Percentiles rank a stretch among this genome's conserved stretches.
phyloP scores from a whole-genome alignment of 2,113 vertebrate genomes.

The Mormyrus lacerda region DNA sequence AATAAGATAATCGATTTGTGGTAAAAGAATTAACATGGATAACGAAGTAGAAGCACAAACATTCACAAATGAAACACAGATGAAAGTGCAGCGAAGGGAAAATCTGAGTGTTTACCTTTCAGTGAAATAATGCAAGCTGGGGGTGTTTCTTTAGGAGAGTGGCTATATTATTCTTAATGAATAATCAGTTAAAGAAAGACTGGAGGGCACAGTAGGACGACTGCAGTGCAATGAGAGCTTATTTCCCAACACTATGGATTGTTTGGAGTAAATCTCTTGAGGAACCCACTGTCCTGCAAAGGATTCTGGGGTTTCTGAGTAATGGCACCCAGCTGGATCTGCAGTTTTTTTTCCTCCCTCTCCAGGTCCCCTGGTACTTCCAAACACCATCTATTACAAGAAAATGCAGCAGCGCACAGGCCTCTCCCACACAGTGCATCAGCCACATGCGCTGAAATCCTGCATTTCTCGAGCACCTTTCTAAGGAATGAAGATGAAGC shows the following conservation, averaged over 20 bases:
- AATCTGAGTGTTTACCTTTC: background rate
- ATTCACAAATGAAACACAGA: background rate
- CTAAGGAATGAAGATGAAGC: background rate
- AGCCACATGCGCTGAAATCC: background rate
- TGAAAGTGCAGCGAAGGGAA: background rate
- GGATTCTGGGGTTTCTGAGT: constrained; percentile 14
- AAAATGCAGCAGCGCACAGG: constrained; percentile 9
- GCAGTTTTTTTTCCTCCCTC: background rate
- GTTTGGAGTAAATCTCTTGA: constrained; percentile 12
- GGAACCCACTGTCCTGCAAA: constrained; percentile 5
- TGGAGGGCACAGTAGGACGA: background rate
- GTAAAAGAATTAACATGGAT: background rate
- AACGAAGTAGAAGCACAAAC: background rate
- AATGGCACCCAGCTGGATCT: constrained; percentile 15
- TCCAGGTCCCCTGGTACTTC: constrained; percentile 15
- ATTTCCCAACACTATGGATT: constrained; percentile 3
- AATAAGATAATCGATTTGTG: background rate
- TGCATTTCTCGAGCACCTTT: background rate
- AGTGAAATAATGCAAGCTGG: background rate
- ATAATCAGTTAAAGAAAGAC: background rate
- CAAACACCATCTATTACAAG: constrained; percentile 7
- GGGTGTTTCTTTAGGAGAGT: background rate
- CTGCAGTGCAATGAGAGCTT: background rate
- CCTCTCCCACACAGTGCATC: background rate
- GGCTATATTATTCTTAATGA: background rate